Evolutionary conservation across 2,113 vertebrate genomes (phyloP).

Genomic region (Scophthalmus maximus): DNA sequence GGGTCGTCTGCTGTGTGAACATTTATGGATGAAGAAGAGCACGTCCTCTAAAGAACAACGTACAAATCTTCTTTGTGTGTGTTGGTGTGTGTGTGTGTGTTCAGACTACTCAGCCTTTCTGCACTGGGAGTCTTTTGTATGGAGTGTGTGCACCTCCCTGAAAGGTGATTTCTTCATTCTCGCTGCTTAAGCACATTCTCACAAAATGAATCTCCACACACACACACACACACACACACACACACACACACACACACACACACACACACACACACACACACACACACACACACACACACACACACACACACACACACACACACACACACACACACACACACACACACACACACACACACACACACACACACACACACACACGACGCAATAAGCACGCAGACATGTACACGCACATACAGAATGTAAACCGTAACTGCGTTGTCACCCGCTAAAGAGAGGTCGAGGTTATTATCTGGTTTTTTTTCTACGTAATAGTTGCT

Average conservation of each 20-base stretch:
- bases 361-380: too few relatives aligned
- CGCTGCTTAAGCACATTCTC: conserved; percentile 48
- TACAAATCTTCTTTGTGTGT: neutral
- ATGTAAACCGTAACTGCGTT: too few relatives aligned
- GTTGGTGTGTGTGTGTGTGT: conserved; percentile 1
- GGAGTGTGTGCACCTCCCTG: conserved; percentile 20
- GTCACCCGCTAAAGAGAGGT: too few relatives aligned
- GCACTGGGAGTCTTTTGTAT: conserved; percentile 41
- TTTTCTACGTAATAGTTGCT: too few relatives aligned
- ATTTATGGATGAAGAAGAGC: neutral
- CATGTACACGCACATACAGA: too few relatives aligned
- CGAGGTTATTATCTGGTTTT: too few relatives aligned
- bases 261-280: neutral
- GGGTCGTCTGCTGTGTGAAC: neutral
- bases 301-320: neutral
- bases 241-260: neutral
- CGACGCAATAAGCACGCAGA: too few relatives aligned
- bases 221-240: neutral
- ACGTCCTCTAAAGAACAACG: neutral
- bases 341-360: too few relatives aligned
- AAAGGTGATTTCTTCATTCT: conserved; percentile 35
- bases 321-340: too few relatives aligned
- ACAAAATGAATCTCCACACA: conserved; percentile 28
- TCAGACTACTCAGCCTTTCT: conserved; percentile 46
- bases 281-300: neutral